phyloP scores from a whole-genome alignment of 2,888 invertebrate genomes.

The Acanthosepion esculentum region DNA sequence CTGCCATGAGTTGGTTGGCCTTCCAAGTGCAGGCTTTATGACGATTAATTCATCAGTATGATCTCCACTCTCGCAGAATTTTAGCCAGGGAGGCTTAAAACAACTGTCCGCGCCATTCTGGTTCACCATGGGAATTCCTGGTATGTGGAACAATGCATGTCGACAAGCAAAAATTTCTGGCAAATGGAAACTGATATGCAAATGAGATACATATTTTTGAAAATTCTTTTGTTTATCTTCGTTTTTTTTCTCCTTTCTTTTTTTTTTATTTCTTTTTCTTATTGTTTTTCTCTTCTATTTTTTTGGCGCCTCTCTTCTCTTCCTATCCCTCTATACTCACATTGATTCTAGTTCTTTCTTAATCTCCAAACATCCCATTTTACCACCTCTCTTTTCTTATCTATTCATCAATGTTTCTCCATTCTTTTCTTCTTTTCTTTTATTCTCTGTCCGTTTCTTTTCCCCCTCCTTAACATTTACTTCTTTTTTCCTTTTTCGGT shows the following conservation, averaged over 20 bases:
- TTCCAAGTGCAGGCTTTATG: neutral
- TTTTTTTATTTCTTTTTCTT: no score
- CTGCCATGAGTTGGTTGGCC: neutral
- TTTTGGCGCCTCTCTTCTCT: no score
- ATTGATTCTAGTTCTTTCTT: no score
- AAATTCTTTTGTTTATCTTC: no score
- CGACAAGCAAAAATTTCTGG: neutral
- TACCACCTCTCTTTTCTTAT: neutral
- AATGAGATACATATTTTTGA: neutral
- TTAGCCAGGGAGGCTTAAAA: neutral
- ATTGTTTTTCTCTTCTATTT: no score
- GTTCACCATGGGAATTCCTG: conserved; percentile 33
- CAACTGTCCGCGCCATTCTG: neutral
- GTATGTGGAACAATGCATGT: neutral
- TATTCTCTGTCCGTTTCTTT: neutral
- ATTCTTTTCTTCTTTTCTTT: no score
- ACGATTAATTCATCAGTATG: neutral
- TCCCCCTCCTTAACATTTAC: no score
- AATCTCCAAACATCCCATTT: neutral
- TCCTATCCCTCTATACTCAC: no score
- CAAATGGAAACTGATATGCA: neutral
- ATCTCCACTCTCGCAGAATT: neutral
- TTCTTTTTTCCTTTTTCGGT: neutral
- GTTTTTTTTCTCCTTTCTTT: no score
- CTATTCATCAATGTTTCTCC: no score